Conservation (phyloP, 1,140 invertebrate genomes). For the Eubasilissa regina region DNA sequence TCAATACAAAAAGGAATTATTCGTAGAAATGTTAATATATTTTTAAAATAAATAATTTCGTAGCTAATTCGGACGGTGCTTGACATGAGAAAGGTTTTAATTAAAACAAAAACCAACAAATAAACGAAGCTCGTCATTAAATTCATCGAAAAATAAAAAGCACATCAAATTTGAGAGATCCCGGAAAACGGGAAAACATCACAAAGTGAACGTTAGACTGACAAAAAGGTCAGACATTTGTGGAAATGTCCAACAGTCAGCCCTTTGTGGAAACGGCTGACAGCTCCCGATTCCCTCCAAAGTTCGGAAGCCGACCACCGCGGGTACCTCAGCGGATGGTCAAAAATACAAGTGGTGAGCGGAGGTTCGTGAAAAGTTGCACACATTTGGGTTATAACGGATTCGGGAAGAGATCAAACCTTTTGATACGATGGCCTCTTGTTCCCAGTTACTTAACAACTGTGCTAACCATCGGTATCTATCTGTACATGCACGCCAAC, state of each 20-base stretch:
- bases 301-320: not conserved
- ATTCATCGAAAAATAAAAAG: too few species aligned
- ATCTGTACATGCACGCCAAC: not conserved
- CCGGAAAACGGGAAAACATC: constrained; percentile 19
- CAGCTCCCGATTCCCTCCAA: constrained; percentile 22
- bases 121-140: too few species aligned
- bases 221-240: constrained; percentile 43
- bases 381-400: not conserved
- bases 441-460: too few species aligned
- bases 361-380: not conserved
- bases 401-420: not conserved
- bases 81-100: too few species aligned
- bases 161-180: not conserved
- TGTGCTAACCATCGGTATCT: too few species aligned
- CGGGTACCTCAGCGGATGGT: not conserved
- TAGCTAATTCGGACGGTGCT: too few species aligned
- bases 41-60: too few species aligned
- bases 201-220: constrained; percentile 34
- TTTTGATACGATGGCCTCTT: not conserved
- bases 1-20: too few species aligned
- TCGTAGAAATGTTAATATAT: too few species aligned
- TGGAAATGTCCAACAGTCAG: constrained; percentile 34
- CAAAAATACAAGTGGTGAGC: not conserved
- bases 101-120: too few species aligned
- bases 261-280: constrained; percentile 36